These are phyloP conservation scores for Hypsibius dujardini DNA, from an alignment of 1,140 invertebrate genomes.

Conservation along the genomic window DNA sequence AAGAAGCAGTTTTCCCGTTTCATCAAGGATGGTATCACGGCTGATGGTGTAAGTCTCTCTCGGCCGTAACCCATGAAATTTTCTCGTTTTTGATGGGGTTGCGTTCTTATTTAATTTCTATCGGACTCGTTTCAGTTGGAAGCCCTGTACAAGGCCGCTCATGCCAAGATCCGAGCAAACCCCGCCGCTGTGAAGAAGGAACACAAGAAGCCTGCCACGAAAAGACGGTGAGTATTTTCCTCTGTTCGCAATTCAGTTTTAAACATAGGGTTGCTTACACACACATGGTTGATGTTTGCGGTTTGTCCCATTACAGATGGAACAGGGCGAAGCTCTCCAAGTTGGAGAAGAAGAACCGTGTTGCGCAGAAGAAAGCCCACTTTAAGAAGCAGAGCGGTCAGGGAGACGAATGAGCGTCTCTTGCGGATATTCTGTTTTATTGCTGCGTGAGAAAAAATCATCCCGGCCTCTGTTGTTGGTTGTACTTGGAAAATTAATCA, in stretches of 20 bases:
- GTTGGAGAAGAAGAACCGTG: slow-evolving; percentile 70
- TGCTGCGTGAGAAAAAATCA: too few species aligned
- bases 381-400: neutral
- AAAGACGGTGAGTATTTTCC: slow-evolving; percentile 26
- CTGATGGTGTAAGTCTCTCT: slow-evolving; percentile 55
- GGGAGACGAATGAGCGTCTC: neutral
- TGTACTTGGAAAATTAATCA: too few species aligned
- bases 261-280: neutral
- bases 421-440: neutral
- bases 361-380: slow-evolving; percentile 65
- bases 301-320: slow-evolving; percentile 46
- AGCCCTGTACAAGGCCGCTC: slow-evolving; percentile 84
- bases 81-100: neutral
- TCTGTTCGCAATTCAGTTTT: neutral
- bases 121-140: slow-evolving; percentile 53
- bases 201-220: slow-evolving; percentile 43
- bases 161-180: slow-evolving; percentile 71
- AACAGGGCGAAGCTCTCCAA: slow-evolving; percentile 70
- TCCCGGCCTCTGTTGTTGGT: too few species aligned
- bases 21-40: slow-evolving; percentile 50
- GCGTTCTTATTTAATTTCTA: slow-evolving; percentile 14
- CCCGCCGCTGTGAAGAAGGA: slow-evolving; percentile 42
- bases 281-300: neutral
- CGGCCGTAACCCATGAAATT: neutral
- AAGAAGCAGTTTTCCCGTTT: slow-evolving; percentile 92